phyloP scores from a whole-genome alignment of 2,888 invertebrate genomes.

The Protodeltote pygarga region DNA sequence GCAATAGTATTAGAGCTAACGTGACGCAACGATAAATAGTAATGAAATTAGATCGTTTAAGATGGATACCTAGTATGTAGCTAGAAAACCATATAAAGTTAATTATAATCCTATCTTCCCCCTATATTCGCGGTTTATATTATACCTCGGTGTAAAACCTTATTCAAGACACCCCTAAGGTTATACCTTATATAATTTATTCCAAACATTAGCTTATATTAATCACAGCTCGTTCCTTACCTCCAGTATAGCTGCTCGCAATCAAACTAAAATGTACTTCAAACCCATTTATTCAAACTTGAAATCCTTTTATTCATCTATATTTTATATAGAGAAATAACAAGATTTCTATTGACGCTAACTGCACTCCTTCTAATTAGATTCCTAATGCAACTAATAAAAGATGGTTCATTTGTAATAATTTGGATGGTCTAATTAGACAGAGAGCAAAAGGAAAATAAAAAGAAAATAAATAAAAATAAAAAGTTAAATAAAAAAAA shows the following conservation, averaged over 20 bases:
- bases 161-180: conserved; percentile 15
- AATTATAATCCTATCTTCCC: neutral
- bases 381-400: conserved; percentile 1
- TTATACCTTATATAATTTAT: conserved; percentile 29
- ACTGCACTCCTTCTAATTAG: conserved; percentile 21
- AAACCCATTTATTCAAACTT: conserved; percentile 8
- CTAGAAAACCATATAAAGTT: neutral
- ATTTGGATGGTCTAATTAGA: conserved; percentile 25
- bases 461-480: conserved; percentile 56
- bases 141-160: conserved; percentile 3
- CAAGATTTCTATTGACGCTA: conserved; percentile 5
- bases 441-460: conserved; percentile 33
- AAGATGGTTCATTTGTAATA: neutral
- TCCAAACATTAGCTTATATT: conserved; percentile 39
- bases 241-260: conserved; percentile 25
- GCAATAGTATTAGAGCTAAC: conserved; percentile 14
- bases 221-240: conserved; percentile 50
- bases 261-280: conserved; percentile 8
- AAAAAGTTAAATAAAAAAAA: conserved; percentile 65
- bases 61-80: no score
- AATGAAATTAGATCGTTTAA: neutral
- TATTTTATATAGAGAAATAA: conserved; percentile 24
- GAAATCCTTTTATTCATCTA: conserved; percentile 16
- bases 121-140: conserved; percentile 2
- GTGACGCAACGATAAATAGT: neutral